These are phyloP conservation scores for Mungos mungo DNA, from an alignment of 2,113 vertebrate genomes.

Conservation along the genomic window DNA sequence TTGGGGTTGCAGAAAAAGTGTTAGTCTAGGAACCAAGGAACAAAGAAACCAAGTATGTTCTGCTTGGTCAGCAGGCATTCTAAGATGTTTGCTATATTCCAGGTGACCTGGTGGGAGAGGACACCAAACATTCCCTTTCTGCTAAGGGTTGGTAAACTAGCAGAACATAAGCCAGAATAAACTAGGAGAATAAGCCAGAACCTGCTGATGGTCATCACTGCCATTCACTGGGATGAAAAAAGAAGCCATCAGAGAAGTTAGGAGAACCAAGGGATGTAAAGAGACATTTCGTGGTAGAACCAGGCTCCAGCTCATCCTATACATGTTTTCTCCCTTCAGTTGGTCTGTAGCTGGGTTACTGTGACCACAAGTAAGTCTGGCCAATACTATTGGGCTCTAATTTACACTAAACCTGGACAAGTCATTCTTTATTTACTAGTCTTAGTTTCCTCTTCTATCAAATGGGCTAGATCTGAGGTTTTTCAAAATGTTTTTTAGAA, in stretches of 20 bases:
- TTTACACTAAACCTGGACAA: neutral
- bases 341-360: conserved; percentile 8
- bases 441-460: conserved; percentile 31
- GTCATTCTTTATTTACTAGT: neutral
- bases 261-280: neutral
- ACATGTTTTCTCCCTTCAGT: neutral
- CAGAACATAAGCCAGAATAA: conserved; percentile 12
- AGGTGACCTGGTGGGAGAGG: neutral
- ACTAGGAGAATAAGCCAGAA: neutral
- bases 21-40: conserved; percentile 43
- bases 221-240: neutral
- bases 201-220: neutral
- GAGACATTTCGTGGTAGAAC: conserved; percentile 11
- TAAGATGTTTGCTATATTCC: neutral
- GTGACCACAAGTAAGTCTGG: neutral
- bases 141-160: neutral
- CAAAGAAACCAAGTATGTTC: conserved; percentile 26
- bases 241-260: neutral
- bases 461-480: neutral
- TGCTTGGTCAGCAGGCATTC: neutral
- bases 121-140: neutral
- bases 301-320: neutral
- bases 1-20: conserved; percentile 33
- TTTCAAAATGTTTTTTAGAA: conserved; percentile 37
- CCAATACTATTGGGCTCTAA: neutral